A percentile compares a stretch with the other conserved stretches of the same genome.
Evolutionary conservation across 2,113 vertebrate species (phyloP).

Genomic region (Oreochromis spilurus): DNA sequence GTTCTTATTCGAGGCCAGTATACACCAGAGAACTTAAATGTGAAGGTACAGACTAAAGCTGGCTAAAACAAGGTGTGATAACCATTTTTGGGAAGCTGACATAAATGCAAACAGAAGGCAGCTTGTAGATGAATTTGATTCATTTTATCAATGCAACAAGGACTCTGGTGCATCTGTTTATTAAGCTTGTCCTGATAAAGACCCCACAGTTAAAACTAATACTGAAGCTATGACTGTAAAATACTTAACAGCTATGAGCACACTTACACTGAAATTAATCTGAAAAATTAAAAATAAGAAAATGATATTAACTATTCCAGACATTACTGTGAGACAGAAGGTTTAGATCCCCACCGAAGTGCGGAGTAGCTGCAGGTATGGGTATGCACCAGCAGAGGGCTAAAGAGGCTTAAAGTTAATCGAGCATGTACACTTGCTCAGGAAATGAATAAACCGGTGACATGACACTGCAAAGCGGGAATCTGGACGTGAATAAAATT

Average conservation of each 20-base stretch:
- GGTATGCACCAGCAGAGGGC: constrained; percentile 49
- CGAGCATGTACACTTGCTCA: background rate
- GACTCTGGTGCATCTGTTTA: background rate
- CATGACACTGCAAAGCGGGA: background rate
- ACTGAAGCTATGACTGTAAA: background rate
- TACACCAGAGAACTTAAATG: background rate
- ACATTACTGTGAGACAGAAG: background rate
- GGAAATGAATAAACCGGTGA: background rate
- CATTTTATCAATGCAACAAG: background rate
- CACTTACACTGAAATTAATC: background rate
- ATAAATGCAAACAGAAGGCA: background rate
- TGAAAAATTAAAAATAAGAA: background rate
- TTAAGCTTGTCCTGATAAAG: background rate
- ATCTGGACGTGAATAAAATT: background rate
- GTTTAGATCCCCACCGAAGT: background rate
- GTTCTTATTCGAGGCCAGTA: background rate
- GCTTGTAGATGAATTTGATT: background rate
- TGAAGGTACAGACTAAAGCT: background rate
- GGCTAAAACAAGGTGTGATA: background rate
- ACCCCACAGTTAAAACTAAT: background rate
- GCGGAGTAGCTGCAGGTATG: background rate
- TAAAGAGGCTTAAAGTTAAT: background rate
- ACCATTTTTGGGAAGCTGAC: background rate
- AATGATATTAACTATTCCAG: background rate
- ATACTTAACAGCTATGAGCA: background rate